Evolutionary conservation across 2,888 invertebrate species (phyloP).

Genomic region (Sphaeridia pumilis): DNA sequence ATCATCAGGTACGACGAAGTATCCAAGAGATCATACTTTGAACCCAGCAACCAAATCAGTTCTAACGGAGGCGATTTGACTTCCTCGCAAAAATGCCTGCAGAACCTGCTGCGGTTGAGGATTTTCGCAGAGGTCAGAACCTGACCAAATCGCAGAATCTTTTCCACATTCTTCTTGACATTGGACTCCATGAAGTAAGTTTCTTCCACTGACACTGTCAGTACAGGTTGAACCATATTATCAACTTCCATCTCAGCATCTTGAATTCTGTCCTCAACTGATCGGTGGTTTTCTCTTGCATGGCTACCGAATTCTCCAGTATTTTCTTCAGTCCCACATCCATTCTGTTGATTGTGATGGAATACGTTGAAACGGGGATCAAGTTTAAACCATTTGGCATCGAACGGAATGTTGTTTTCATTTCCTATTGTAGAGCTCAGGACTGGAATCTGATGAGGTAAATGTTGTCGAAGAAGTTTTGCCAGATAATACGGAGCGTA

Average conservation of each 20-base stretch:
- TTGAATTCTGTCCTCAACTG: no score
- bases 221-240: neutral
- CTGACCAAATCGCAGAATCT: constrained; percentile 11
- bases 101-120: constrained; percentile 6
- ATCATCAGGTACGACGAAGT: constrained; percentile 22
- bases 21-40: constrained; percentile 17
- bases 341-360: neutral
- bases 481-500: constrained; percentile 11
- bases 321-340: no score
- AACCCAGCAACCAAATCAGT: constrained; percentile 25
- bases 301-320: no score
- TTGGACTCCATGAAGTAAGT: constrained; percentile 1
- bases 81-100: constrained; percentile 13
- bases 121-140: neutral
- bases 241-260: neutral
- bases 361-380: neutral
- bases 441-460: neutral
- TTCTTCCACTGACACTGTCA: neutral
- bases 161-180: constrained; percentile 2
- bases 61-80: constrained; percentile 28
- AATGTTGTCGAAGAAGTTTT: constrained; percentile 5
- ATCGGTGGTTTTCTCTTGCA: no score
- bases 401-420: constrained; percentile 1
- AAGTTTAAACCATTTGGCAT: neutral
- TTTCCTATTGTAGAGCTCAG: neutral